A percentile compares a stretch with the other conserved stretches of the same genome.
Conservation (phyloP, 2,113 vertebrate species). For the Rhineura floridana region DNA sequence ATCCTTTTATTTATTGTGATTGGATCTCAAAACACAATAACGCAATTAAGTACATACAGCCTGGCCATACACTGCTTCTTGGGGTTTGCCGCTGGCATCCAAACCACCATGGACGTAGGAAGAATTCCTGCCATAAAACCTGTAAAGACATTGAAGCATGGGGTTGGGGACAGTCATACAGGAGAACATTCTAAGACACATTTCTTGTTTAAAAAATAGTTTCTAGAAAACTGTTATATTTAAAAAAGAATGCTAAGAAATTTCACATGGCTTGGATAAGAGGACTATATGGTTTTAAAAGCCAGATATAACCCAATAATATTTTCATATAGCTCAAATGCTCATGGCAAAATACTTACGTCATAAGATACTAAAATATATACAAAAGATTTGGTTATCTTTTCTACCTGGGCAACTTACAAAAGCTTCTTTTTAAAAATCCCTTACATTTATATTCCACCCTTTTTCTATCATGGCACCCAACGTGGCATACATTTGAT, state of each 20-base stretch:
- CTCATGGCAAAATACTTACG: no score
- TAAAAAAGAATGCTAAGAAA: neutral
- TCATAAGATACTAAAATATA: no score
- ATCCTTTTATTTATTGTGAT: neutral
- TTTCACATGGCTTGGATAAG: neutral
- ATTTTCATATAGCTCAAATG: neutral
- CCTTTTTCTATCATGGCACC: neutral
- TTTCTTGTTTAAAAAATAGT: neutral
- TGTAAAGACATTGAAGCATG: conserved; percentile 56
- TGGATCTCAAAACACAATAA: neutral
- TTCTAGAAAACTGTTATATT: neutral
- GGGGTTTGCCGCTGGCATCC: conserved; percentile 91
- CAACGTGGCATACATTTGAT: neutral
- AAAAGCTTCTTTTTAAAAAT: no score
- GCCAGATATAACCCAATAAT: neutral
- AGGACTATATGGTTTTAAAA: neutral
- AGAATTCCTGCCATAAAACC: conserved; percentile 98
- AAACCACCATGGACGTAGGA: conserved; percentile 97
- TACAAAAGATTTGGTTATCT: no score
- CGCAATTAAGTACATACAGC: conserved; percentile 82
- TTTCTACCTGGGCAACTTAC: no score
- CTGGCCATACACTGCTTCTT: conserved; percentile 96
- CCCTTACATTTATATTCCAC: neutral
- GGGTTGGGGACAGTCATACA: neutral
- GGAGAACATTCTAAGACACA: neutral